Evolutionary conservation across 2,113 vertebrate species (phyloP), one percentile per base, ranked within the genome.

Genomic region (Climacteris rufus): DNA sequence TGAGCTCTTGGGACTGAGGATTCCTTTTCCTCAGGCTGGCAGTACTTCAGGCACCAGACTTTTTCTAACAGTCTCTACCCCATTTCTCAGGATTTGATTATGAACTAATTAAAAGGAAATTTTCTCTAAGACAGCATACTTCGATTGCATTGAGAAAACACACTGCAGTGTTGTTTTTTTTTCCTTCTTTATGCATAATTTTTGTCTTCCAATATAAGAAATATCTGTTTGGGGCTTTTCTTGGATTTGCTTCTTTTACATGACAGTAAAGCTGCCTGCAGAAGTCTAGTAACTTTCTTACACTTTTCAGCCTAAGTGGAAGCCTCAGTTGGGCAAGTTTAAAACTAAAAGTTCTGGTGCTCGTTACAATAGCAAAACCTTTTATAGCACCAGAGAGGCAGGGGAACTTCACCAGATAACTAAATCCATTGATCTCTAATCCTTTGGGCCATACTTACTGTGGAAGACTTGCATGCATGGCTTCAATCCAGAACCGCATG

Each of bases 381-480:
- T 97, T 97, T 98, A 91, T 84, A 94, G 97, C 90, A 91, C 92
- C 92, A 94, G 91, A 94, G 94, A 97, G 90, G 90, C 90, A 97
- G 86, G 89, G 97, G 80, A 80, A 97, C 96, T 96, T 97, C 94
- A 96, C 95, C 95, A 97, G 96, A 97, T 97, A 97, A 95, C 91
- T 93, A 97, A 97, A 96, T 90, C 95, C 94, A 96, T 94, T 96
- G 97, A 97, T 97, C 95, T 96, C 94, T 91, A 96, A 94, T 96
- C 96, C 94, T 96, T 54, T 96, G 94, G 97, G 96, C 94, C 96
- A 90, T 96, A 97, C 96, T 96, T 92, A 97, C 94, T 95, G 88
- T 89, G 90, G 96, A 97, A 98, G 95, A 94, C 97, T 98, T 97
- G 97, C 96, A 98, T 96, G 93, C 96, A 95, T 98, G 97, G 95